Percentiles rank a stretch among this genome's conserved stretches.
phyloP scores from a whole-genome alignment of 1,140 invertebrate genomes.

The Battus philenor region DNA sequence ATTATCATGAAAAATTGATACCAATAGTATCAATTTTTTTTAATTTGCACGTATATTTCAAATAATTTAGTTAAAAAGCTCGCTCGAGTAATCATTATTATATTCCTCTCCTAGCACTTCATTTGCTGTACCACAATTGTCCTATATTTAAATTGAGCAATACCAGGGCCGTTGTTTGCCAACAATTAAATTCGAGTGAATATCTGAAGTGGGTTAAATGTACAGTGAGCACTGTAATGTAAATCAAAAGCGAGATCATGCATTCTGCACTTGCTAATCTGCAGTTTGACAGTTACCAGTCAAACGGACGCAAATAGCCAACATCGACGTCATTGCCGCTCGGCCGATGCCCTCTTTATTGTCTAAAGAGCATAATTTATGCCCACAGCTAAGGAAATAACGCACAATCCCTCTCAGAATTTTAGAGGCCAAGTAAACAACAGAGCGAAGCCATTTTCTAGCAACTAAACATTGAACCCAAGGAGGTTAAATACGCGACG shows the following conservation, averaged over 20 bases:
- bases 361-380: conserved; percentile 21
- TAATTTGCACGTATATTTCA: no score
- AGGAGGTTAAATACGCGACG: no score
- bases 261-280: conserved; percentile 46
- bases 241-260: conserved; percentile 36
- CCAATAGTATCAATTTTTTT: no score
- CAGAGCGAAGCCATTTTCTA: neutral
- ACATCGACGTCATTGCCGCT: conserved; percentile 43
- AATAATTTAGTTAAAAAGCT: no score
- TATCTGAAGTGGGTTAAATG: conserved; percentile 19
- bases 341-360: conserved; percentile 49
- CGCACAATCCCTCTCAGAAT: conserved; percentile 13
- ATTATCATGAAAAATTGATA: no score
- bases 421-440: conserved; percentile 5
- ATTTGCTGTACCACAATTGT: conserved; percentile 5
- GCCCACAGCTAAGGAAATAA: conserved; percentile 14
- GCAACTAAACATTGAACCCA: neutral
- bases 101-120: neutral
- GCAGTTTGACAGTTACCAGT: conserved; percentile 55
- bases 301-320: conserved; percentile 51
- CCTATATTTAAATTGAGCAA: conserved; percentile 10
- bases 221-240: conserved; percentile 26
- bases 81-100: no score
- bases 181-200: conserved; percentile 6
- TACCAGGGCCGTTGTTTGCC: neutral